Base-by-base conservation (phyloP, 2,113 vertebrate genomes). In the Sapajus apella region DNA sequence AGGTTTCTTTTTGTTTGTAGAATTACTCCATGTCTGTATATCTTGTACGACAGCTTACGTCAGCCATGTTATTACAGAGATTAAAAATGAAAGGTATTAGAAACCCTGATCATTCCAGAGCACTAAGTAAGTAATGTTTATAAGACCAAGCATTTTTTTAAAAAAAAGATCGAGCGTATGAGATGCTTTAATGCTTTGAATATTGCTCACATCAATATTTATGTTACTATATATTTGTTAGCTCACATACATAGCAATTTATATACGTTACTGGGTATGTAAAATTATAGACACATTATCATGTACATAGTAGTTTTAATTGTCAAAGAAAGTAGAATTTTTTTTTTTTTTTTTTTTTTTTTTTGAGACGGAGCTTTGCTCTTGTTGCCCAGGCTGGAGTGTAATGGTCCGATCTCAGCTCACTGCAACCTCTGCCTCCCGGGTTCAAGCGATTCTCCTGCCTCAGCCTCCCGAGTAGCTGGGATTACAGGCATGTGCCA, bases 81-180 rank as follows among this genome's bases (percentile, higher is more conserved):
- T 98, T 99, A 94, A 99, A 99, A 98, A 99, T 99, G 99, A 99
- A 99, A 98, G 99, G 99, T 93, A 99, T 99, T 98, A 98, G 99
- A 97, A 99, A 99, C 97, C 99, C 99, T 3, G 99, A 99, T 98
- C 99, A 99, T 99, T 99, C 99, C 97, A 99, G 99, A 99, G 99
- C 99, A 23, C 98, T 99, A 73, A 99, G 99, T 99, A 99, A 99
- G 99, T 99, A 95, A 86, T 79, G 30, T 87, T 68, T 96, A 5
- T 90, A 96, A 97, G 77, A 86, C 47, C 68, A 32, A 64, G 27
- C 61, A 64, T 64, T 30, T 52, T 52, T 52, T 17, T 17, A 6
- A 6, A 30, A 30, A 64, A 64, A 64, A 30, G 61, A 64, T 64
- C 1, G 43, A 94, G 12, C 77, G 32, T 73, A 73, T 85, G 27